Evolutionary conservation across 2,888 invertebrate species (phyloP).

Genomic region (Isoperla grammatica): DNA sequence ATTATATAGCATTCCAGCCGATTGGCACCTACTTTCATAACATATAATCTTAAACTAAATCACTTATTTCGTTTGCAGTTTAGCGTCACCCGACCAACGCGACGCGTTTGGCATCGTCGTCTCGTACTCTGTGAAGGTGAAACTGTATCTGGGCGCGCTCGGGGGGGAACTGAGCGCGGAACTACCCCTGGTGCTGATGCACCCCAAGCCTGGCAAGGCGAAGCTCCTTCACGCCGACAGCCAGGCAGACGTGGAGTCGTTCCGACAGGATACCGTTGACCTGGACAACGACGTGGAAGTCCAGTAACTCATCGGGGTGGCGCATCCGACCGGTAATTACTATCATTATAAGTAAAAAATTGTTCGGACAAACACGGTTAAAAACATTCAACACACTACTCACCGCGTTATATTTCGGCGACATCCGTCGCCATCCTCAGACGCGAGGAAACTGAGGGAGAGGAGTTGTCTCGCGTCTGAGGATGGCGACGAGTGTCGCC

Average conservation of each 20-base stretch:
- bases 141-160: conserved; percentile 86
- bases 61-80: conserved; percentile 46
- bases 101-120: conserved; percentile 95
- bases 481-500: no score
- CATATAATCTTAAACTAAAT: no score
- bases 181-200: conserved; percentile 87
- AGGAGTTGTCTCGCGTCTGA: not conserved
- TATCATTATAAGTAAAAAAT: no score
- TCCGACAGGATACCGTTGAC: conserved; percentile 62
- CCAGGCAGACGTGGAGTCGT: conserved; percentile 66
- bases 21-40: no score
- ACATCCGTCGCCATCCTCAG: no score
- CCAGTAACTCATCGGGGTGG: not conserved
- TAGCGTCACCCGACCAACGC: conserved; percentile 72
- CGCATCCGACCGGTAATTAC: no score
- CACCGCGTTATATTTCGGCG: no score
- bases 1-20: conserved; percentile 8
- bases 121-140: conserved; percentile 91
- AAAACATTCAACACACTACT: no score
- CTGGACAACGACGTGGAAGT: conserved; percentile 6
- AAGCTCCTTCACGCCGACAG: conserved; percentile 63
- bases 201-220: conserved; percentile 63
- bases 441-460: no score
- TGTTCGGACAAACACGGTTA: no score
- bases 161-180: conserved; percentile 90